Base-by-base conservation (phyloP, 2,113 vertebrate species). In the Gopherus evgoodei region DNA sequence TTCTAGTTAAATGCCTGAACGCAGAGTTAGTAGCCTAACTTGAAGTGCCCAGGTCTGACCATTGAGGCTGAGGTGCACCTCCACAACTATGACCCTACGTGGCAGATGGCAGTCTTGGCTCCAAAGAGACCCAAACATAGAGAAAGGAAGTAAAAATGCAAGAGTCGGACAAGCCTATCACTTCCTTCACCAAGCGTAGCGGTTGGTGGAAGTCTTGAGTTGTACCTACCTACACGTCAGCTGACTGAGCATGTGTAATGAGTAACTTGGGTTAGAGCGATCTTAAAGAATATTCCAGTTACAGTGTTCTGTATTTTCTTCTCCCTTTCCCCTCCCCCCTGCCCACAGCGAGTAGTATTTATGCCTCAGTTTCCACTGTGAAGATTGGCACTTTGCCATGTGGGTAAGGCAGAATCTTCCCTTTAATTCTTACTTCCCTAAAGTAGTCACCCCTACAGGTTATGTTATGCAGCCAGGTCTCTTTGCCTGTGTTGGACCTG, bases 371-470 rank as follows among this genome's bases (percentile, higher is more conserved):
- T 17, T 65, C 62, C 62, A 10, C 65, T 69, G n/a, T 38, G 65
- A 19, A 38, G 65, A 72, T 10, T 24, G 17, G 47, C 76, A 21
- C 44, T 31, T 1, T 84, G 2, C 27, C 0, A 8, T 5, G 38
- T 1, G 47, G 24, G 2, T n/a, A 3, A 78, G 78, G 11, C 5
- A 25, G 17, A 25, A 76, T 35, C 72, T 78, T 29, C 83, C 56
- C 9, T 47, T 52, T 5, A 13, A 19, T 42, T 6, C 13, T 38
- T 53, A 8, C 35, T 86, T 21, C 44, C 31, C 24, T 14, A 1
- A 56, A 53, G 35, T 2, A 2, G 0, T 0, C 0, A 1, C 16
- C 76, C 35, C 5, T 87, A 13, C 27, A 11, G 0, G 1, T 12
- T 1, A 38, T 22, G 6, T 11, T 16, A 6, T n/a, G 50, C 84